Conservation (phyloP, 2,888 invertebrate species). For the Mycalesis mineus region DNA sequence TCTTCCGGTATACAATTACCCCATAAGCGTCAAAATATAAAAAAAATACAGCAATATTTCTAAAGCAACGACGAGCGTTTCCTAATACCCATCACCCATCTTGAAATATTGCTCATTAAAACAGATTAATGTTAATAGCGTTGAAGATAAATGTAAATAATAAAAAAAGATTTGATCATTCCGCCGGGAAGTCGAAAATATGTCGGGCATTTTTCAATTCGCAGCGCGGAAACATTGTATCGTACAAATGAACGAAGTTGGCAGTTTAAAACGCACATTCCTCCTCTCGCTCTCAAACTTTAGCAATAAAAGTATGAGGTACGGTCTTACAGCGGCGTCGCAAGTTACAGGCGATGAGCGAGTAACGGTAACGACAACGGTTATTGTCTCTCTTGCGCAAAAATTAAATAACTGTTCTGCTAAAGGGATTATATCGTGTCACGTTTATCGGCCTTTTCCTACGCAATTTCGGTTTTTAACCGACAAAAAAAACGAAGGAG, state of each 20-base stretch:
- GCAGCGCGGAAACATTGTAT: constrained; percentile 51
- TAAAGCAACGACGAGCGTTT: neutral
- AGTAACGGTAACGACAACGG: neutral
- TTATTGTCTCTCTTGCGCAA: too few relatives aligned
- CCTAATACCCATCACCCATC: neutral
- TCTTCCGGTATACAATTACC: neutral
- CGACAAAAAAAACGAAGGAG: too few relatives aligned
- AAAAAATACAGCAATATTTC: neutral
- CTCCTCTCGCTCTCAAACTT: constrained; percentile 50
- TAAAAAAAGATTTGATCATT: constrained; percentile 1
- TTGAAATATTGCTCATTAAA: neutral
- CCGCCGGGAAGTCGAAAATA: neutral
- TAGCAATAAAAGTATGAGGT: constrained; percentile 53
- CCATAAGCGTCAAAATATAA: neutral
- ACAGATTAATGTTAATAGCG: neutral
- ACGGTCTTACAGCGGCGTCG: constrained; percentile 2
- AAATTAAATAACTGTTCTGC: too few relatives aligned
- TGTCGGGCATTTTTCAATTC: constrained; percentile 51
- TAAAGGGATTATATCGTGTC: too few relatives aligned
- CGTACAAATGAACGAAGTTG: constrained; percentile 56
- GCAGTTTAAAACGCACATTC: constrained; percentile 44
- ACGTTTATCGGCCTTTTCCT: too few relatives aligned
- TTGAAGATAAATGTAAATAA: constrained; percentile 3
- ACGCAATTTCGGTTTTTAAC: too few relatives aligned
- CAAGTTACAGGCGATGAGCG: constrained; percentile 3